phyloP scores from a whole-genome alignment of 2,888 invertebrate genomes.

The Limenitis camilla region DNA sequence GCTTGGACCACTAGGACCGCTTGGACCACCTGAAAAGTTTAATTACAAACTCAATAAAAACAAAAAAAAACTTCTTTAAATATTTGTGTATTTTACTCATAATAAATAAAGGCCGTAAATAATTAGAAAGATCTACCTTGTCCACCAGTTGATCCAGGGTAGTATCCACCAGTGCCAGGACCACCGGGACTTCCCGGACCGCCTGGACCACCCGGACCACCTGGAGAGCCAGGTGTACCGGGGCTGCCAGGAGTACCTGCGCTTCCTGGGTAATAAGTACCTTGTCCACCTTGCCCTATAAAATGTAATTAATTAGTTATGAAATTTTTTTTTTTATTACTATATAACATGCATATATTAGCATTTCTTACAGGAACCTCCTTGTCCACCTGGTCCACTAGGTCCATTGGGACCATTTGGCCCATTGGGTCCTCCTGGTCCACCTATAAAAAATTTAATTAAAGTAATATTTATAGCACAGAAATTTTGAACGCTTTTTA shows the following conservation, averaged over 20 bases:
- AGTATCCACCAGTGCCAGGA: slow-evolving; percentile 22
- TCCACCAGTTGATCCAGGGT: slow-evolving; percentile 25
- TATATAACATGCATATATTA: too few species aligned
- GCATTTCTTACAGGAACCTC: too few species aligned
- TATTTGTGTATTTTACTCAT: too few species aligned
- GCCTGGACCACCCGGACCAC: slow-evolving; percentile 25
- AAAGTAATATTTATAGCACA: background rate
- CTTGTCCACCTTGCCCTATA: slow-evolving; percentile 22
- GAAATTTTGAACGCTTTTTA: too few species aligned
- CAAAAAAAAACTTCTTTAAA: too few species aligned
- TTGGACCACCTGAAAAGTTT: slow-evolving; percentile 24
- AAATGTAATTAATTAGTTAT: too few species aligned
- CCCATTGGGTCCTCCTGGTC: slow-evolving; percentile 22
- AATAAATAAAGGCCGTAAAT: too few species aligned
- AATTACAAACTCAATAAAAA: too few species aligned
- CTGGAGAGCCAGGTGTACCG: slow-evolving; percentile 18
- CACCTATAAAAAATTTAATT: slow-evolving; percentile 12
- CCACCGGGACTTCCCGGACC: slow-evolving; percentile 24
- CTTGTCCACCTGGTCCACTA: slow-evolving; percentile 23
- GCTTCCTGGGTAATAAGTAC: slow-evolving; percentile 30
- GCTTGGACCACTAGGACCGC: too few species aligned
- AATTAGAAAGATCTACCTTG: background rate
- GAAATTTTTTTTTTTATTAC: too few species aligned
- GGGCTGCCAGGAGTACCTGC: slow-evolving; percentile 15
- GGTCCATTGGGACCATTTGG: slow-evolving; percentile 22